phyloP scores from a whole-genome alignment of 1,140 invertebrate genomes.

The Hydropsyche tenuis region DNA sequence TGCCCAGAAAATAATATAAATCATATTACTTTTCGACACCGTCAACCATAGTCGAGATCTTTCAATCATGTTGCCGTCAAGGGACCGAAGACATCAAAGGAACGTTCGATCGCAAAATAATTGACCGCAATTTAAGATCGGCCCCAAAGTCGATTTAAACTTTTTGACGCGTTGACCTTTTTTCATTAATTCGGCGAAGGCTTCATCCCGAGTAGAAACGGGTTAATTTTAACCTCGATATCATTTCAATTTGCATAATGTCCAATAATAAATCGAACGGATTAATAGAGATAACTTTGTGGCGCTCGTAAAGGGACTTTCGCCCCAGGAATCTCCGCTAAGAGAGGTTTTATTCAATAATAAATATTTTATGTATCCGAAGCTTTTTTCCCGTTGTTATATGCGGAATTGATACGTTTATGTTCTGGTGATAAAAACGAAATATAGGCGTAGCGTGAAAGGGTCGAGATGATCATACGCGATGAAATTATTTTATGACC shows the following conservation, averaged over 20 bases:
- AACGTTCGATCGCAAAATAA: constrained; percentile 10
- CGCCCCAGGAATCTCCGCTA: too few relatives aligned
- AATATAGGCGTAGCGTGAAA: too few relatives aligned
- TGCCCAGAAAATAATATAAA: too few relatives aligned
- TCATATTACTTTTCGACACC: background rate
- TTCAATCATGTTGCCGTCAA: constrained; percentile 10
- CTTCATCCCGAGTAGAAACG: too few relatives aligned
- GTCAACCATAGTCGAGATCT: background rate
- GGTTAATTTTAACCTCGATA: background rate
- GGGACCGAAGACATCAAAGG: background rate
- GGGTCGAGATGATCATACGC: background rate
- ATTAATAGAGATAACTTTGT: background rate
- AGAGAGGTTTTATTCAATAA: too few relatives aligned
- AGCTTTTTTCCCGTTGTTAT: too few relatives aligned
- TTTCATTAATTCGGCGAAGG: background rate
- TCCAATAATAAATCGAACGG: constrained; percentile 2
- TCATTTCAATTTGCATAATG: constrained; percentile 12
- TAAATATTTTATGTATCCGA: too few relatives aligned
- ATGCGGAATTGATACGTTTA: too few relatives aligned
- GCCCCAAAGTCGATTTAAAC: constrained; percentile 13
- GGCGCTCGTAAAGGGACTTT: background rate
- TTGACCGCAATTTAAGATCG: constrained; percentile 14
- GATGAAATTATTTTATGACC: constrained; percentile 8
- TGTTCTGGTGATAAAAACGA: too few relatives aligned
- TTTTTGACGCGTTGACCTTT: constrained; percentile 11